Base-by-base conservation (phyloP, 2,113 vertebrate species). In the Catharus bicknelli region DNA sequence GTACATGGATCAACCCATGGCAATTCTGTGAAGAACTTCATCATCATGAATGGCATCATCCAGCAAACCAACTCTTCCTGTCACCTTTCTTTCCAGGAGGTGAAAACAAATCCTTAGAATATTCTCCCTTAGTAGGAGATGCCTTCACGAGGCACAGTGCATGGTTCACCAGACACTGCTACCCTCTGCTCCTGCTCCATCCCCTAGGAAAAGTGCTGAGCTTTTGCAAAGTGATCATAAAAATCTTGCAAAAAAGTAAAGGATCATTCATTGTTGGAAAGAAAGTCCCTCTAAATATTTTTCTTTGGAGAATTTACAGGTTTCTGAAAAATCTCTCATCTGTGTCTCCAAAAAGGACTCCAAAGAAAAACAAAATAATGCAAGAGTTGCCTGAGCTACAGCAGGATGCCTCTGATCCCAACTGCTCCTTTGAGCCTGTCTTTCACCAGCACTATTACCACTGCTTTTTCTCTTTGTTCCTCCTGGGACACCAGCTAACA, bases 131-230 rank as follows among this genome's bases (percentile, higher is more conserved):
- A 25, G 51, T n/a, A n/a, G 75, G 18, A 42, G 38, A 69, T n/a
- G 38, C 50, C 50, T 64, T 59, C n/a, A 1, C 0, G 0, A 1
- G 4, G 47, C 55, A 1, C 45, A 11, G 7, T 1, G 18, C 7
- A 0, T 7, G 29, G 16, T 58, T 69, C 45, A 10, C 36, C 20
- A 67, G 32, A 3, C 58, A 13, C 29, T 16, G 17, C 19, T 13
- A 1, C 36, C 45, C 29, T 30, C 55, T 48, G 43, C 40, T 59
- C 22, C 67, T n/a, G 16, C 70, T n/a, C 48, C 40, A 26, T 72
- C 42, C 73, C 11, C 30, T 10, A 32, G 62, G 54, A 42, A 43
- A 79, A 80, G 32, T 2, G 27, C 48, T 36, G 62, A 74, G 53
- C 22, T 74, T 90, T 27, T 63, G 34, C 22, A 13, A 86, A 85